Base-by-base conservation (phyloP, 1,140 invertebrate genomes). In the Acromyrmex heyeri region DNA sequence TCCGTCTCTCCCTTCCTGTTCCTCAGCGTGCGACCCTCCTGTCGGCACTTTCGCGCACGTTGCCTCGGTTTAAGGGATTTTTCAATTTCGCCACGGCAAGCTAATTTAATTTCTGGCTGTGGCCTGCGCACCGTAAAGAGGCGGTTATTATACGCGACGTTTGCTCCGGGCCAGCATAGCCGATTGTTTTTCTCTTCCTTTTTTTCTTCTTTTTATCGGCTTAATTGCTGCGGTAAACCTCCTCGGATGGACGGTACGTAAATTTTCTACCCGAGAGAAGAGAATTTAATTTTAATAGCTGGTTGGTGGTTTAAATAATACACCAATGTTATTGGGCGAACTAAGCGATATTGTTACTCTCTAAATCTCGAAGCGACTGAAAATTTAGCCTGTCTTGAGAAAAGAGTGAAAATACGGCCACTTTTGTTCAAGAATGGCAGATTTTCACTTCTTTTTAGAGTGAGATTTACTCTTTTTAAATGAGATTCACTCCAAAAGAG, bases 21-120 rank as follows among this genome's bases (percentile, higher is more conserved):
- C 67, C 44, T 73, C 79, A 61, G 69, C 55, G 69, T 62, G 79
- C 79, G 69, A 75, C 79, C n/a, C 81, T 79, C 85, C 30, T 50
- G 57, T 73, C 83, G 75, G 72, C 87, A 86, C 82, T 86, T 88
- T 86, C 77, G 73, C 87, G 69, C 87, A 67, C 85, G 87, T 89
- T 92, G 92, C 93, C 92, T 94, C 94, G 92, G 87, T 95, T 95
- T 95, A 95, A 95, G 91, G 91, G 93, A 94, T 94, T 94, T 95
- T 93, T 93, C 93, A 93, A 95, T 94, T 94, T 94, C 91, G 85
- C 81, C 90, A 87, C 79, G 89, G 91, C 90, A 91, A 93, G 92
- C 89, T 95, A 94, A 95, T 94, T 95, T 91, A 92, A 94, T 94
- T 93, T 92, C 86, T 90, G 48, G 76, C 70, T 88, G 72, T 78